These are phyloP conservation scores for Azemiops feae DNA, from an alignment of 2,113 vertebrate species.

Conservation along the genomic window DNA sequence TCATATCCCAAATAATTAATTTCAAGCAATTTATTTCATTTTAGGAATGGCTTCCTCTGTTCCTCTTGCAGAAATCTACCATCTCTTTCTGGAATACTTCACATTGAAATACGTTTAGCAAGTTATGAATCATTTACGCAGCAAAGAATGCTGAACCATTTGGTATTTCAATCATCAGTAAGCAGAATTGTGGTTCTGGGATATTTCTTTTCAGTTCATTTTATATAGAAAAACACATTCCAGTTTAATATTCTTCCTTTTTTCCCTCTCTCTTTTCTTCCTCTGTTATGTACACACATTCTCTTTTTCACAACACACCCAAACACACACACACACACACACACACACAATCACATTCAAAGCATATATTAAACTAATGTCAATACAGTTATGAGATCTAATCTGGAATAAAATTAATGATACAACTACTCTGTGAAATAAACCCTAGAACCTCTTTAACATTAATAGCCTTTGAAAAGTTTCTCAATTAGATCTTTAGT, in stretches of 20 bases:
- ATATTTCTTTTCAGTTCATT: constrained; percentile 25
- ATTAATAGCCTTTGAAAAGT: neutral
- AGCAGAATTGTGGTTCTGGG: constrained; percentile 25
- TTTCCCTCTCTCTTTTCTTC: neutral
- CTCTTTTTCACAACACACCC: neutral
- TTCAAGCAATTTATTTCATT: constrained; percentile 54
- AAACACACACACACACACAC: neutral
- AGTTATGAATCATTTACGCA: constrained; percentile 35
- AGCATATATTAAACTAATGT: neutral
- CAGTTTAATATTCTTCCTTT: neutral
- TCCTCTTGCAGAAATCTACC: constrained; percentile 42
- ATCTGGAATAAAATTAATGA: fast-evolving
- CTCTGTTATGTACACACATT: neutral
- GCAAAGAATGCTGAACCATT: constrained; percentile 34
- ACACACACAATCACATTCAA: neutral
- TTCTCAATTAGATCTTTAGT: constrained; percentile 15
- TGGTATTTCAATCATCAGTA: constrained; percentile 44
- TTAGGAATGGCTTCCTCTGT: constrained; percentile 36
- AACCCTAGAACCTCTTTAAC: neutral
- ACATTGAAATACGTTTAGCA: constrained; percentile 45
- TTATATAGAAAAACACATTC: neutral
- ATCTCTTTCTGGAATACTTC: constrained; percentile 56
- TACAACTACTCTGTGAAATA: neutral
- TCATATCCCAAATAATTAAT: constrained; percentile 55
- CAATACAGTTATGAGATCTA: neutral